Base-by-base conservation (phyloP, 2,888 invertebrate genomes). In the Polyommatus icarus region DNA sequence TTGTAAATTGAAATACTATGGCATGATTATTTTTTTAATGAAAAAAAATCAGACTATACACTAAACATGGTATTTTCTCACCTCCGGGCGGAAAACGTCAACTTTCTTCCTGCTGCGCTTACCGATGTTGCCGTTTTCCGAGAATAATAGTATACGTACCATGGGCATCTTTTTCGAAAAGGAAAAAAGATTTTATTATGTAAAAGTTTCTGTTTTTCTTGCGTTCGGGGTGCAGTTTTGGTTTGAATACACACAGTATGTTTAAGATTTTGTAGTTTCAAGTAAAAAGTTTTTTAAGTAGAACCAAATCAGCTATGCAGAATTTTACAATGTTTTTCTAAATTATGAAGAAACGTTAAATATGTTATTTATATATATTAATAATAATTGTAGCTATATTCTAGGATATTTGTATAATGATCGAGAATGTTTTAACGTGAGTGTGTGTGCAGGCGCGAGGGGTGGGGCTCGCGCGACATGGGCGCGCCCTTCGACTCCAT, bases 401-500 rank as follows among this genome's bases (percentile, higher is more conserved):
- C 20, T 46, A 20, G 20, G 20, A 46, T 8, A 10, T 46, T 1
- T 29, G 54, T 8, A 59, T 15, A n/a, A 76, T 36, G 32, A 24
- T 57, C 29, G 59, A 32, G 61, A 59, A 61, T 76, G 29, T 50
- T 71, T 32, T 76, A 76, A 54, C 15, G 12, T 76, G 4, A 40
- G 50, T 61, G 61, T 77, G 20, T 61, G 18, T 36, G 40, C 88
- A 93, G 94, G 83, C 93, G 94, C 84, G 94, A 93, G 80, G 94
- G 94, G 46, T 93, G 93, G 91, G 92, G 95, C 67, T 96, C 96
- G 81, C 95, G 97, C 84, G 97, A 97, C 87, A 88, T 96, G 87
- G 95, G 96, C 85, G 95, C 96, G 76, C 96, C 97, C 86, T 96
- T 96, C 91, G 96, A 97, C 85, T 96, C 96, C 79, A 96, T 96